Evolutionary conservation across 53 echinoderm and acorn worm genomes (phyloP), one percentile per base, ranked within the genome.

Genomic region (Mesocentrotus franciscanus): DNA sequence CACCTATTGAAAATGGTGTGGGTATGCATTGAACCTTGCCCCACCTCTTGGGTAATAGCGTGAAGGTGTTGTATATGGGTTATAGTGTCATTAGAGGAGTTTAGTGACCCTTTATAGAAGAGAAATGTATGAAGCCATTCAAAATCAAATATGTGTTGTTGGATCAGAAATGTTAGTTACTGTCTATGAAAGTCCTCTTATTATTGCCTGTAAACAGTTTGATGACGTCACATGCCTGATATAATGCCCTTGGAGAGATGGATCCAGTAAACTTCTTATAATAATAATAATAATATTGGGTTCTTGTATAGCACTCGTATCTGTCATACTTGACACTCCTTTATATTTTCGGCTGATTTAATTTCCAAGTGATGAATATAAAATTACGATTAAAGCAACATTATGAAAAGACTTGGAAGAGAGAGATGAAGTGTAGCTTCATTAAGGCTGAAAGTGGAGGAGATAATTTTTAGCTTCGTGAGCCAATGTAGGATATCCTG

Each of bases 1-100:
- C 87, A 87, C 87, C 87, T 58, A 87, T 87, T 59, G 87, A 59
- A 87, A 87, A 87, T 87, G 87, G 58, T 87, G 56, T 58, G 3
- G n/a, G 29, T 87, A 87, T 30, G 11, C 30, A 30, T 26, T 58
- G 9, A 9, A 58, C 29, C 56, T 13, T 56, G 87, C 87, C 29
- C 56, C 87, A 87, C 87, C 87, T 57, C 84, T n/a, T 74, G 30
- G 74, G 74, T 32, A 79, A 79, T 81, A 81, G 13, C 7, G 2
- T 58, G 14, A 87, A 13, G 59, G 9, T 87, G 22, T 84, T 20
- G 32, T 78, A 78, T 78, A 5, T 78, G 78, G 78, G 78, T 78
- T 34, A 34, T 78, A n/a, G 49, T 84, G 49, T 20, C 20, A 39
- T 27, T 18, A 84, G 17, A 42, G 55, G 84, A 84, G 36, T 84